These are phyloP conservation scores for Entomobrya proxima DNA, from an alignment of 2,888 invertebrate genomes.

Conservation along the genomic window DNA sequence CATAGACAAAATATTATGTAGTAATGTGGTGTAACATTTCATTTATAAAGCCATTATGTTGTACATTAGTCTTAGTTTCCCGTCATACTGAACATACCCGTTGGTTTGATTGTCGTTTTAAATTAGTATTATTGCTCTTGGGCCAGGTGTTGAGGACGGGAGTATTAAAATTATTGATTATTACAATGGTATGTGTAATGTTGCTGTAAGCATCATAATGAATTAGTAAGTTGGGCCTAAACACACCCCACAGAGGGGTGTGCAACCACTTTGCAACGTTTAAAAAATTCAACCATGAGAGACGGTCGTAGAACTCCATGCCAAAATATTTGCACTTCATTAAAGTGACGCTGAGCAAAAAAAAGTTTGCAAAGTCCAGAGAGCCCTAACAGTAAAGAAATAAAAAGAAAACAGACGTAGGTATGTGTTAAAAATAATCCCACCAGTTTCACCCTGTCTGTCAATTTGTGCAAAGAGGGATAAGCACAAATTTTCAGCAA, in stretches of 20 bases:
- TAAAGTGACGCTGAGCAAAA: not conserved
- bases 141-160: not conserved
- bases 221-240: no score
- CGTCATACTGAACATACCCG: not conserved
- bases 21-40: not conserved
- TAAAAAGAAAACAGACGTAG: not conserved
- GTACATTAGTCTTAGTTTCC: not conserved
- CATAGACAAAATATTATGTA: not conserved
- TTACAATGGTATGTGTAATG: not conserved
- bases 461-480: not conserved
- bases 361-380: not conserved
- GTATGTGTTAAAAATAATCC: not conserved
- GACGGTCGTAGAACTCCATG: constrained; percentile 13
- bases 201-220: no score
- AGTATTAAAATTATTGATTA: no score
- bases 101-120: not conserved
- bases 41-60: constrained; percentile 4
- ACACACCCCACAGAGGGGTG: no score
- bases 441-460: no score
- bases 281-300: constrained; percentile 1
- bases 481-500: not conserved
- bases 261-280: not conserved
- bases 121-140: not conserved
- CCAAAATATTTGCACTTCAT: not conserved
- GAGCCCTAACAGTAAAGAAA: not conserved